Evolutionary conservation across 2,888 invertebrate species (phyloP).

Genomic region (Oxyteleia sp.): DNA sequence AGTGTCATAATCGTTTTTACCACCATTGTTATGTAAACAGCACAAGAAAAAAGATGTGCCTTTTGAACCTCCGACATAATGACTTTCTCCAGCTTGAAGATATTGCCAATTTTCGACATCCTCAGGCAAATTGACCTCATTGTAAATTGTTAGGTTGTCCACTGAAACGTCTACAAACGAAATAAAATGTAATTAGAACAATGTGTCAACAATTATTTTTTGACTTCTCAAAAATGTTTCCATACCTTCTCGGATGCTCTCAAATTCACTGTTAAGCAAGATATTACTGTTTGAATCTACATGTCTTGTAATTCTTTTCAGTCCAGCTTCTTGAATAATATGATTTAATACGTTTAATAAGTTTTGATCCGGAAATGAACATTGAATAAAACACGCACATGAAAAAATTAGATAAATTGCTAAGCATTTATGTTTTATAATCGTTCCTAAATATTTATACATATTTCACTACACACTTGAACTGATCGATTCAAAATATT

Average conservation of each 20-base stretch:
- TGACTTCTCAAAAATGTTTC: not conserved
- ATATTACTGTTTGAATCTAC: not conserved
- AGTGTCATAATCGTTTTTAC: slow-evolving; percentile 22
- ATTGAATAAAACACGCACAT: not conserved
- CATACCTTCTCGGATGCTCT: slow-evolving; percentile 15
- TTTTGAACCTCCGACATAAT: slow-evolving; percentile 33
- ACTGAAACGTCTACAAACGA: not conserved
- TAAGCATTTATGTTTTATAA: not conserved
- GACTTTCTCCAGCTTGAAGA: slow-evolving; percentile 36
- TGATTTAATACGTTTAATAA: slow-evolving; percentile 10
- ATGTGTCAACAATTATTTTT: not conserved
- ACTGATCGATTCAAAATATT: slow-evolving; percentile 1
- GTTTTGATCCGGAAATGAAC: slow-evolving; percentile 13
- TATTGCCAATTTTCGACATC: slow-evolving; percentile 47
- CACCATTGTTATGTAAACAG: slow-evolving; percentile 24
- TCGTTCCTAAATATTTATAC: no score
- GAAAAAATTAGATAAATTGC: not conserved
- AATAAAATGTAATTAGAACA: not conserved
- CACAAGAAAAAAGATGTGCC: slow-evolving; percentile 43
- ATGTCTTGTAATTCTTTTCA: slow-evolving; percentile 10
- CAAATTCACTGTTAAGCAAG: not conserved
- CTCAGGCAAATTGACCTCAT: slow-evolving; percentile 12
- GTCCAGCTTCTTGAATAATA: slow-evolving; percentile 2
- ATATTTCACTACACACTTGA: not conserved
- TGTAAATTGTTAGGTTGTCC: slow-evolving; percentile 16